phyloP scores from a whole-genome alignment of 2,888 invertebrate genomes.

The Euplexia lucipara region DNA sequence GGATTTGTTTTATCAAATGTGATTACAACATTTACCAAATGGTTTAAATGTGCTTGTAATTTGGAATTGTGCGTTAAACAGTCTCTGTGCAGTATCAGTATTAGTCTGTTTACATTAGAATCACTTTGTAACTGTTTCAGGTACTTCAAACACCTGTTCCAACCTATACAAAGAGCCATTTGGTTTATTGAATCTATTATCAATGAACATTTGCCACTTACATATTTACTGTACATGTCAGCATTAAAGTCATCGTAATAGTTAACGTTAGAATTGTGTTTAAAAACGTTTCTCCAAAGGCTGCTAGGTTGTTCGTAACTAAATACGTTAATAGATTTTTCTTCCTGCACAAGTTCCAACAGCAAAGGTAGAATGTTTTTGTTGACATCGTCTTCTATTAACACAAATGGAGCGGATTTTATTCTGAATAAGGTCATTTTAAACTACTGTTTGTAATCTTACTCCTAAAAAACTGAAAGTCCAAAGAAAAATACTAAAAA shows the following conservation, averaged over 20 bases:
- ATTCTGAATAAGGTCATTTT: constrained; percentile 81
- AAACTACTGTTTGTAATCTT: not conserved
- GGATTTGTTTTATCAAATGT: constrained; percentile 73
- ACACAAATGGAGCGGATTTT: constrained; percentile 77
- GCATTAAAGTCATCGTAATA: constrained; percentile 73
- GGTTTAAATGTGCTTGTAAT: constrained; percentile 83
- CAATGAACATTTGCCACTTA: constrained; percentile 72
- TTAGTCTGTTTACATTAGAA: constrained; percentile 75
- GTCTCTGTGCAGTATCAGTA: constrained; percentile 88
- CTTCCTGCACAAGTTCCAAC: constrained; percentile 72
- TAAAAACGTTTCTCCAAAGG: constrained; percentile 79
- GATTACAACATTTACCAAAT: constrained; percentile 84
- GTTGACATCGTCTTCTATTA: constrained; percentile 83
- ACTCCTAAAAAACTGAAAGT: not conserved
- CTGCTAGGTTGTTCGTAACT: constrained; percentile 80
- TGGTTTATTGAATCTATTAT: constrained; percentile 86
- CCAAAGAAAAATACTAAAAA: not conserved
- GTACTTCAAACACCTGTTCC: constrained; percentile 78
- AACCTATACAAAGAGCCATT: constrained; percentile 82
- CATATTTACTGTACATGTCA: constrained; percentile 65
- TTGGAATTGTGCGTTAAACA: constrained; percentile 83
- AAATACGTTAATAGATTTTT: constrained; percentile 74
- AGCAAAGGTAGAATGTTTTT: constrained; percentile 82
- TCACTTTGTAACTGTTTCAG: constrained; percentile 71
- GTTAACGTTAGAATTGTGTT: constrained; percentile 65